Evolutionary conservation across 2,888 invertebrate species (phyloP).

Genomic region (Synergus itoensis): DNA sequence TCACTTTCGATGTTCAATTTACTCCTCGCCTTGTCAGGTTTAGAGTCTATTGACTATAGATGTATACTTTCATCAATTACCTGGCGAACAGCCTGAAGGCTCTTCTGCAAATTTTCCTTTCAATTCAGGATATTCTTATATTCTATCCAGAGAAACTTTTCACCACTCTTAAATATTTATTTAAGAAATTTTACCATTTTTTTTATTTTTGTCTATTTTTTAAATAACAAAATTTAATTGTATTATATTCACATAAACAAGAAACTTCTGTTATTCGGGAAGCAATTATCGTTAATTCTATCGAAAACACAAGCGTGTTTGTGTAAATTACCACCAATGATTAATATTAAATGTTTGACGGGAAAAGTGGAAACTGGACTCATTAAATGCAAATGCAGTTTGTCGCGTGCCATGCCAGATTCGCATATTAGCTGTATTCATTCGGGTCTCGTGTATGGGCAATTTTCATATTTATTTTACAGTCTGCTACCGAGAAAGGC

Average conservation of each 20-base stretch:
- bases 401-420: conserved; percentile 24
- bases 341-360: conserved; percentile 55
- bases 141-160: too few species aligned
- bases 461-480: conserved; percentile 61
- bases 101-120: too few species aligned
- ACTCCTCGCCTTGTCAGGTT: too few species aligned
- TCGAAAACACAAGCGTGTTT: too few species aligned
- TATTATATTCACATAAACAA: background rate
- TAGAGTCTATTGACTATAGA: too few species aligned
- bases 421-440: conserved; percentile 50
- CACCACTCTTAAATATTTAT: too few species aligned
- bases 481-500: conserved; percentile 44
- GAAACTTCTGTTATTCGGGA: too few species aligned
- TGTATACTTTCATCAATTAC: too few species aligned
- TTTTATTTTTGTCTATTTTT: background rate
- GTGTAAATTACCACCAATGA: conserved; percentile 41
- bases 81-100: too few species aligned
- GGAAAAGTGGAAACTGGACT: conserved; percentile 39
- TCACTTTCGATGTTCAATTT: too few species aligned
- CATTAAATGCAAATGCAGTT: conserved; percentile 58
- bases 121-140: too few species aligned
- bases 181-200: background rate
- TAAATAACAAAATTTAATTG: background rate
- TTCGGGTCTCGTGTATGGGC: conserved; percentile 40
- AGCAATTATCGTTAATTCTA: too few species aligned